Conservation (phyloP, 2,888 invertebrate species). For the Silvanus unidentatus region DNA sequence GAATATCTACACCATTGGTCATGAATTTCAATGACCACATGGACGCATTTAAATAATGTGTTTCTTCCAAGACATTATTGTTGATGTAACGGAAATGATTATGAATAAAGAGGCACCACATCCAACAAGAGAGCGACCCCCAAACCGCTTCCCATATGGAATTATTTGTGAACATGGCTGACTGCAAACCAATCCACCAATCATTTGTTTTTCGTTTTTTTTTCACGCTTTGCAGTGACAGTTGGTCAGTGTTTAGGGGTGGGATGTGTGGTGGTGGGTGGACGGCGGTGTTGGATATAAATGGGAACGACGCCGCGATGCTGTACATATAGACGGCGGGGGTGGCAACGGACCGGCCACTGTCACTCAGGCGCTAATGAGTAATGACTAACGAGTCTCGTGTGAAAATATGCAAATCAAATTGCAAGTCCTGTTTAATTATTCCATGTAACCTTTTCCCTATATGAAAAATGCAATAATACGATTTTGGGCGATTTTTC, state of each 20-base stretch:
- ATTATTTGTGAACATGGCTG: conserved; percentile 42
- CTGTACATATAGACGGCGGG: conserved; percentile 17
- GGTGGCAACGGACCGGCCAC: conserved; percentile 30
- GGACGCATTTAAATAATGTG: too few species aligned
- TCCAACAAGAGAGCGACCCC: too few species aligned
- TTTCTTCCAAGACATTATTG: too few species aligned
- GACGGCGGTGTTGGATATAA: conserved; percentile 14
- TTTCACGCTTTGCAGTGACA: conserved; percentile 41
- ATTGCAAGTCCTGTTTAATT: conserved; percentile 48
- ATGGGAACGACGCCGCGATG: conserved; percentile 17
- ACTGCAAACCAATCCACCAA: conserved; percentile 44
- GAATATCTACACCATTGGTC: neutral
- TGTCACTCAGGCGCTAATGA: conserved; percentile 47
- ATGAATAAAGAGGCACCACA: too few species aligned
- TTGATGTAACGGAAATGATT: too few species aligned
- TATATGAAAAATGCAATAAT: conserved; percentile 37
- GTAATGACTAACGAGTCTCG: conserved; percentile 49
- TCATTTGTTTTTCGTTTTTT: conserved; percentile 44
- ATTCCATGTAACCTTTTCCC: conserved; percentile 37
- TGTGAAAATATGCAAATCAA: conserved; percentile 49
- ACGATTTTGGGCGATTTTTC: conserved; percentile 27
- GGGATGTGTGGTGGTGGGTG: conserved; percentile 23
- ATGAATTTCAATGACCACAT: conserved; percentile 1
- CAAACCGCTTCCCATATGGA: conserved; percentile 28
- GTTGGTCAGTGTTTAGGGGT: conserved; percentile 34